A percentile compares a stretch with the other conserved stretches of the same genome.
phyloP scores from a whole-genome alignment of 2,797 vertebrate genomes.

The Gambusia yucatana region DNA sequence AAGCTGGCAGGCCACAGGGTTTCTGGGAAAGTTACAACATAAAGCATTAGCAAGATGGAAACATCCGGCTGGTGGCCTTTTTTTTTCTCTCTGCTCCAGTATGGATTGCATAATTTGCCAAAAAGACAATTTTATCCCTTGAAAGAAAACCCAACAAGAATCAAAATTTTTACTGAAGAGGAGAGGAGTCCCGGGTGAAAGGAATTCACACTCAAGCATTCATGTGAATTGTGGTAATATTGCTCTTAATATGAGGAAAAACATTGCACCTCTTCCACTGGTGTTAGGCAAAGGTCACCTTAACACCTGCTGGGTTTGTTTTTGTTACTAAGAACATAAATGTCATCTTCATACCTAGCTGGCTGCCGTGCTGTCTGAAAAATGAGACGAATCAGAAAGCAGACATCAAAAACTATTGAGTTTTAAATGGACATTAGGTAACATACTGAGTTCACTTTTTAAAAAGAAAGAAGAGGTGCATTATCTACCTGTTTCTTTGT shows the following conservation, averaged over 20 bases:
- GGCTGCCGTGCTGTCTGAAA: constrained; percentile 53
- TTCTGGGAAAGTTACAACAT: constrained; percentile 23
- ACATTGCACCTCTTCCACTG: constrained; percentile 42
- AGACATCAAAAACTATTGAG: background rate
- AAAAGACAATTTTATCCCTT: constrained; percentile 12
- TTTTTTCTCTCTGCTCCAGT: constrained; percentile 9
- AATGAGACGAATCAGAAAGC: constrained; percentile 34
- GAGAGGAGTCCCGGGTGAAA: constrained; percentile 31
- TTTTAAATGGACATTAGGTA: constrained; percentile 20
- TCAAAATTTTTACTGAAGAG: constrained; percentile 40
- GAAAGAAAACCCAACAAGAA: background rate
- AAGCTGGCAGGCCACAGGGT: constrained; percentile 37
- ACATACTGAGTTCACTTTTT: background rate
- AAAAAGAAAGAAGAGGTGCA: background rate
- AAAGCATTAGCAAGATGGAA: constrained; percentile 19
- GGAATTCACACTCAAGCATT: constrained; percentile 43
- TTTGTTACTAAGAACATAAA: constrained; percentile 62
- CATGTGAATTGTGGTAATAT: constrained; percentile 34
- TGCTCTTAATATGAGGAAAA: constrained; percentile 38
- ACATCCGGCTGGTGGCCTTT: constrained; percentile 15
- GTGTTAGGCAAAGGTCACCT: constrained; percentile 63
- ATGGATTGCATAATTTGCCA: constrained; percentile 35
- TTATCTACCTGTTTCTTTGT: background rate
- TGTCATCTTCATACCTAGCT: constrained; percentile 51
- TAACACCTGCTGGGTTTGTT: constrained; percentile 70